A percentile compares a stretch with the other conserved stretches of the same genome.
Conservation (phyloP, 2,888 invertebrate genomes). For the Drosophila conformis region DNA sequence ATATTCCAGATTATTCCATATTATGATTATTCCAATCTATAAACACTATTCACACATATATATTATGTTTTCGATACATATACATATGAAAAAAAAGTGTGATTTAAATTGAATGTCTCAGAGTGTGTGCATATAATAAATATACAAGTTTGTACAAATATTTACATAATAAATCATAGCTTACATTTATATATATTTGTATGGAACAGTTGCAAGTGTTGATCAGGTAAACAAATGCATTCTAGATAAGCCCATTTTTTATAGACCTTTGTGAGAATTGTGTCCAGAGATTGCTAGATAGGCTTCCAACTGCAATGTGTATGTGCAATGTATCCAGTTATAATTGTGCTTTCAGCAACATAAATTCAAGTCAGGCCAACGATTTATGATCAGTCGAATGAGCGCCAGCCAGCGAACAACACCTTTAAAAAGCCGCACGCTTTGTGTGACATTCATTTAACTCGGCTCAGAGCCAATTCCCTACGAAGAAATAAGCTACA, state of each 20-base stretch:
- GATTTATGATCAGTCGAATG: constrained; percentile 63
- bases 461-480: constrained; percentile 27
- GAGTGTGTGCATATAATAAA: not conserved
- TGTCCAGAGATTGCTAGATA: not conserved
- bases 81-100: not conserved
- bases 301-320: not conserved
- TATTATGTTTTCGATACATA: not conserved
- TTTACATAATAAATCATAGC: not conserved
- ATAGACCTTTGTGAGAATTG: not conserved
- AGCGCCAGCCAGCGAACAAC: constrained; percentile 35
- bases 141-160: not conserved
- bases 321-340: not conserved
- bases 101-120: not conserved
- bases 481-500: constrained; percentile 61
- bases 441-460: constrained; percentile 63
- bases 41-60: not conserved
- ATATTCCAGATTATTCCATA: no score
- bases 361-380: constrained; percentile 27
- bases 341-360: constrained; percentile 13
- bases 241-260: not conserved
- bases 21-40: not conserved
- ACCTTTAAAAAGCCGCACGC: constrained; percentile 50
- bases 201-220: not conserved
- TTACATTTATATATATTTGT: not conserved
- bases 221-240: not conserved